Percentiles rank a stretch among this genome's conserved stretches.
phyloP scores from a whole-genome alignment of 1,140 invertebrate species.

The Chionoecetes opilio region DNA sequence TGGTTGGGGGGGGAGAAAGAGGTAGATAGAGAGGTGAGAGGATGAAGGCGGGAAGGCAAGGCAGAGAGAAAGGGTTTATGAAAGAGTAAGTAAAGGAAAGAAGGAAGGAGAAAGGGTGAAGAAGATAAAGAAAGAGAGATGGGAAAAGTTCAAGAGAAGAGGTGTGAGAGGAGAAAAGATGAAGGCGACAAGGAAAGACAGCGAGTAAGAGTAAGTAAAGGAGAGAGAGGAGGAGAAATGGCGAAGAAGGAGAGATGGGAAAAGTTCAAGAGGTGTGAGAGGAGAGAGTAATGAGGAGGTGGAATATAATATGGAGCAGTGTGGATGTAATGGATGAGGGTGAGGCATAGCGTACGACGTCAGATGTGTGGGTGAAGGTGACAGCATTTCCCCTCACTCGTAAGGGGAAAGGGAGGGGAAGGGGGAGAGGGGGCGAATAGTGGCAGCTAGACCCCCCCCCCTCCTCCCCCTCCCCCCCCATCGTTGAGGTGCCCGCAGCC shows the following conservation, averaged over 20 bases:
- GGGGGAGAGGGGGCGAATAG: background rate
- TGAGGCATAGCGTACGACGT: background rate
- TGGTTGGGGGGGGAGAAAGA: background rate
- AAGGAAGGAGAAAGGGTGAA: background rate
- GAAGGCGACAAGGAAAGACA: background rate
- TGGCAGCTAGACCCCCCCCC: background rate
- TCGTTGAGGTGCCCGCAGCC: background rate
- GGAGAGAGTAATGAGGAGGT: background rate
- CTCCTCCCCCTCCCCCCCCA: too few species aligned
- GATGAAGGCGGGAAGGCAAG: background rate
- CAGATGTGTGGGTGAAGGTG: conserved; percentile 24
- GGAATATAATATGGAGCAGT: too few species aligned
- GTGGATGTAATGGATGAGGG: too few species aligned
- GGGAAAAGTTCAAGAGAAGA: background rate
- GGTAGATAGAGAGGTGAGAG: background rate
- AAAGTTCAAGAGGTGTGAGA: background rate
- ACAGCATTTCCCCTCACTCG: too few species aligned
- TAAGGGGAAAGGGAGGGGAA: background rate
- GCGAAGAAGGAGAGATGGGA: too few species aligned
- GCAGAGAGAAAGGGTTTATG: background rate
- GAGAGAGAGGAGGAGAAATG: background rate
- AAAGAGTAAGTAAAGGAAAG: background rate
- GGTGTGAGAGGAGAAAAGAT: too few species aligned
- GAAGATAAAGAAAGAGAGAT: background rate
- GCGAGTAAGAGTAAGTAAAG: background rate